These are phyloP conservation scores for Percopsis transmontana DNA, from an alignment of 2,113 vertebrate genomes.

Conservation along the genomic window DNA sequence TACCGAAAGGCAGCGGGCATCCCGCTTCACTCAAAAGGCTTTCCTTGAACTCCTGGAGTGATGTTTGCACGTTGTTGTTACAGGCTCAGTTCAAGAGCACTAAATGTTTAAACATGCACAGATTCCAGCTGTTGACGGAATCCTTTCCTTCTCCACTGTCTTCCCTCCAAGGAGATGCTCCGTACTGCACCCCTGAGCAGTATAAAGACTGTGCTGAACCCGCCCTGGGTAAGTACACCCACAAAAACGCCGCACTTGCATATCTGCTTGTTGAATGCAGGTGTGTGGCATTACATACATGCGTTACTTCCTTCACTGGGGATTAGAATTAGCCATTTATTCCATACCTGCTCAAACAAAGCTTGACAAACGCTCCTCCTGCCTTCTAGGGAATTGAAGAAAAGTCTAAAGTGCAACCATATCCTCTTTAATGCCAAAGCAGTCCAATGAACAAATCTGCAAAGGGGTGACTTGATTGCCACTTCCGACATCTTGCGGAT, in stretches of 20 bases:
- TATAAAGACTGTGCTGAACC: slow-evolving; percentile 98
- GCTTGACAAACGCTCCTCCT: slow-evolving; percentile 34
- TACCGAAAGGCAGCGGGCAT: slow-evolving; percentile 1
- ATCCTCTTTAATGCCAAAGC: slow-evolving; percentile 9
- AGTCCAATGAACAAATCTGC: neutral
- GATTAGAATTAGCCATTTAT: slow-evolving; percentile 28
- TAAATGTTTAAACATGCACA: slow-evolving; percentile 11
- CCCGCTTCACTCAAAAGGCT: neutral
- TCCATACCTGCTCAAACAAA: slow-evolving; percentile 15
- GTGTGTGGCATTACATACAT: too few relatives aligned
- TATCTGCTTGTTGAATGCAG: neutral
- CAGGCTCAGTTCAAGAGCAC: neutral
- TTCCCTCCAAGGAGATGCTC: slow-evolving; percentile 85
- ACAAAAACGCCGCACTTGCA: neutral
- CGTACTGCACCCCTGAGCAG: slow-evolving; percentile 98
- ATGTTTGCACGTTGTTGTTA: slow-evolving; percentile 9
- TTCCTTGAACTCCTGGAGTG: slow-evolving; percentile 3
- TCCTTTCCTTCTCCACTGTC: slow-evolving; percentile 54
- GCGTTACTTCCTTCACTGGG: slow-evolving; percentile 1
- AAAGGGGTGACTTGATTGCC: neutral
- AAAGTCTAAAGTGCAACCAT: slow-evolving; percentile 6
- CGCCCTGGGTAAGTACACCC: slow-evolving; percentile 87
- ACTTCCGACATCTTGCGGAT: too few relatives aligned
- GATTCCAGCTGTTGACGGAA: slow-evolving; percentile 4
- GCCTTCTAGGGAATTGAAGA: slow-evolving; percentile 24